Evolutionary conservation across 2,797 vertebrate genomes (phyloP).

Genomic region (Echeneis naucrates): DNA sequence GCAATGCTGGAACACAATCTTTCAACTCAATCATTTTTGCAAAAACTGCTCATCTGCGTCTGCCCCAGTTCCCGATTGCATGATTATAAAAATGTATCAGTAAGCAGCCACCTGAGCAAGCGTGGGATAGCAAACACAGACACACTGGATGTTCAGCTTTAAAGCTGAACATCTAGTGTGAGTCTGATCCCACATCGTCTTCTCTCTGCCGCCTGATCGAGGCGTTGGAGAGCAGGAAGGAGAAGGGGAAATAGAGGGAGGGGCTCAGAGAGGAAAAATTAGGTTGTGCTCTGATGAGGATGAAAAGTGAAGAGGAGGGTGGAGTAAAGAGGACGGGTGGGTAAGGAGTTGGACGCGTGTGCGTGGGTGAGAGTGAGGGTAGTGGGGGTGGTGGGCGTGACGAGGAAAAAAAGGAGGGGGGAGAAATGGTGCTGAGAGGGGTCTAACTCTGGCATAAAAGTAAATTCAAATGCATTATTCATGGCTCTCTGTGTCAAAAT

Average conservation of each 20-base stretch:
- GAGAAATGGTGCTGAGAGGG: constrained; percentile 69
- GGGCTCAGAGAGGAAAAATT: constrained; percentile 55
- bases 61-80: constrained; percentile 42
- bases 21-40: constrained; percentile 16
- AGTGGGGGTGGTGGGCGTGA: constrained; percentile 14
- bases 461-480: constrained; percentile 86
- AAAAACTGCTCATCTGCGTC: constrained; percentile 17
- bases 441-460: constrained; percentile 84
- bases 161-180: no score
- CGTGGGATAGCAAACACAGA: constrained; percentile 51
- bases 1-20: neutral
- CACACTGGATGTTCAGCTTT: constrained; percentile 43
- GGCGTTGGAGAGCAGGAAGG: constrained; percentile 30
- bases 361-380: neutral
- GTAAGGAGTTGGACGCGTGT: neutral
- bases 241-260: constrained; percentile 35
- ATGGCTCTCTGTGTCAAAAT: constrained; percentile 85
- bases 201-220: constrained; percentile 52
- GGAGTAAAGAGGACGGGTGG: constrained; percentile 17
- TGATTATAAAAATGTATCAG: constrained; percentile 55
- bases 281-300: constrained; percentile 69
- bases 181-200: constrained; percentile 46
- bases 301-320: constrained; percentile 63
- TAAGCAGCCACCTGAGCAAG: constrained; percentile 49
- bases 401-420: constrained; percentile 20